Evolutionary conservation across 2,797 vertebrate species (phyloP).

Genomic region (Aphelocoma californica): DNA sequence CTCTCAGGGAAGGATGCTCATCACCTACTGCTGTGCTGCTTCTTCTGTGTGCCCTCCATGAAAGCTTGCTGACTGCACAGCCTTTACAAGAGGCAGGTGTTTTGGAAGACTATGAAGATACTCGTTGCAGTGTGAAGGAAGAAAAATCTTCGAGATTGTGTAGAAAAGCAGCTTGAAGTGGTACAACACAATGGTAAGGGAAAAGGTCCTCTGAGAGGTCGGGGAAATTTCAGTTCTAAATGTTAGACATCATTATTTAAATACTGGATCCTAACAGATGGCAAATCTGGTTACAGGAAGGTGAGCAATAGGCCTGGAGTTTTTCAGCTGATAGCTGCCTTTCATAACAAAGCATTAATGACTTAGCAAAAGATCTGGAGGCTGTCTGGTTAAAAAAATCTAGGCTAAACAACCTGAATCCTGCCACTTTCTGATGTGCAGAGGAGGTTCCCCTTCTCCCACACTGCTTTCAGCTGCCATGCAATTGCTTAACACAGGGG

Average conservation of each 20-base stretch:
- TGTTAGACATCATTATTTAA: neutral
- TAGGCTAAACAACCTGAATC: slow-evolving; percentile 36
- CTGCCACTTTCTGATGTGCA: slow-evolving; percentile 13
- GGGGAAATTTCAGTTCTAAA: neutral
- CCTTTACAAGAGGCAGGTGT: neutral
- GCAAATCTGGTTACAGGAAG: neutral
- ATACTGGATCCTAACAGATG: neutral
- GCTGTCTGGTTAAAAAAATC: slow-evolving; percentile 3
- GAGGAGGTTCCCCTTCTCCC: neutral
- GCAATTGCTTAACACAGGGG: neutral
- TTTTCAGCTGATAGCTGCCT: slow-evolving; percentile 46
- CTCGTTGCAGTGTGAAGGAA: neutral
- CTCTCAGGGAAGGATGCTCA: neutral
- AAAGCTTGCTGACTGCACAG: neutral
- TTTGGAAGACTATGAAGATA: neutral
- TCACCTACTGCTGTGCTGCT: neutral
- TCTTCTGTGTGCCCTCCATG: fast-evolving
- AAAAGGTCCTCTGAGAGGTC: neutral
- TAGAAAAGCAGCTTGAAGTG: neutral
- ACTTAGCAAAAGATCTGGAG: slow-evolving; percentile 22
- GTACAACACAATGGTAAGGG: neutral
- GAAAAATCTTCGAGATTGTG: neutral
- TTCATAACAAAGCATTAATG: slow-evolving; percentile 57
- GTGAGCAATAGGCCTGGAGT: slow-evolving; percentile 25
- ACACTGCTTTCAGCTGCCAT: neutral